Conservation (phyloP, 30 jellyfish, hydroid and myxozoan species). For the Morbakka virulenta region DNA sequence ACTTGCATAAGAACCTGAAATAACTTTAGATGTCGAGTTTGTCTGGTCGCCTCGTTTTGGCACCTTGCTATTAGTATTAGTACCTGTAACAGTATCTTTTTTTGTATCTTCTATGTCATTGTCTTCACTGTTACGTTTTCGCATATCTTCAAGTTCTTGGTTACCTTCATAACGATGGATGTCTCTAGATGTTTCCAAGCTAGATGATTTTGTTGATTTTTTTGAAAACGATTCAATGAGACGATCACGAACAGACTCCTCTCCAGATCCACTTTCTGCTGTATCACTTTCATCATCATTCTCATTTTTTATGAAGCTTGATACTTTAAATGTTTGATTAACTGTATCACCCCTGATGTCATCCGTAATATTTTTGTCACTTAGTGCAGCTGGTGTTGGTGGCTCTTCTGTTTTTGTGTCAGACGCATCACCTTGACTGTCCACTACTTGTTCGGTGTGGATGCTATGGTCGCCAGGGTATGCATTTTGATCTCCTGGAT, state of each 20-base stretch:
- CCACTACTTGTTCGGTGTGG: constrained; percentile 35
- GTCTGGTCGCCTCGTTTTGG: constrained; percentile 17
- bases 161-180: constrained; percentile 45
- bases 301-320: background rate
- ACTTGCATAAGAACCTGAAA: constrained; percentile 49
- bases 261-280: background rate
- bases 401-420: constrained; percentile 57
- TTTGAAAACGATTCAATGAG: constrained; percentile 1
- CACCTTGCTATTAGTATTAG: background rate
- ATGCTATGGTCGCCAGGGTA: constrained; percentile 6
- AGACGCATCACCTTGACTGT: constrained; percentile 42
- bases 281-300: background rate
- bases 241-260: background rate
- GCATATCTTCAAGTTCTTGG: constrained; percentile 63
- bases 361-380: constrained; percentile 9
- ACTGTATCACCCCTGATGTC: background rate
- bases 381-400: constrained; percentile 60
- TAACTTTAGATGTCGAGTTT: constrained; percentile 59
- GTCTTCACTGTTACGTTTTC: constrained; percentile 44
- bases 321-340: background rate
- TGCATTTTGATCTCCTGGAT: constrained; percentile 13
- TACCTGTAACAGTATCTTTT: background rate
- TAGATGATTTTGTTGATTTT: constrained; percentile 5
- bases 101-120: background rate
- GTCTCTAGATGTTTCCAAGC: constrained; percentile 60